Evolutionary conservation across 2,797 vertebrate species (phyloP), one percentile per base, ranked within the genome.

Genomic region (Poeciliopsis gracilis): DNA sequence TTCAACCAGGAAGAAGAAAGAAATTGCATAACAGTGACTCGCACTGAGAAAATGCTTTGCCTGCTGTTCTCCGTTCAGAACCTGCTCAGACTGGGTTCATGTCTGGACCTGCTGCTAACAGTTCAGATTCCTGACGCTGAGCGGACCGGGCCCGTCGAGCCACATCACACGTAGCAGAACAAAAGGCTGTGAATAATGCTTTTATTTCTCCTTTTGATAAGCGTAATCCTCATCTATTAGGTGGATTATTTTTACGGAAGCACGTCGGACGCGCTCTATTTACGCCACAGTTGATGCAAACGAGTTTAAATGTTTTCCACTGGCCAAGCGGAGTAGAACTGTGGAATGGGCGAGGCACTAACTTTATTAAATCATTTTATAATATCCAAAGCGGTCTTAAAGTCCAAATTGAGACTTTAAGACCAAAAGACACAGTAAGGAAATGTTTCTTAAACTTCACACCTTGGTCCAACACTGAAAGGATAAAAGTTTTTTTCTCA

Each of bases 51-150:
- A 28, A 1, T 9, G 47, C 55, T 41, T 20, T 23, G 9, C 20
- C 36, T 69, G 11, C 77, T 78, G 18, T 80, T 9, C 75, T 30
- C 30, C 63, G 13, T 46, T 78, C 53, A 43, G 41, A 43, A 43
- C 41, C 41, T 2, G 55, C n/a, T 72, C 6, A 73, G 82, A 86
- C 25, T 33, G 63, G 10, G 49, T 78, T 92, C 93, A 18, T 82
- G 93, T 88, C 84, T 47, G 72, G 80, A 90, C 93, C 73, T 92
- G 93, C 83, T 13, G 73, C 73, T 59, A 82, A 73, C 28, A 16
- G 45, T 75, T 78, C 76, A 80, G 86, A 91, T 87, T 92, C 86
- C 78, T 91, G 73, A 12, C 71, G 8, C 36, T 47, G 59, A 46
- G 33, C 84, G 76, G 72, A 90, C 84, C 80, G 84, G 43, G 53